Evolutionary conservation across 2,888 invertebrate species (phyloP).

Genomic region (Cenopis cana): DNA sequence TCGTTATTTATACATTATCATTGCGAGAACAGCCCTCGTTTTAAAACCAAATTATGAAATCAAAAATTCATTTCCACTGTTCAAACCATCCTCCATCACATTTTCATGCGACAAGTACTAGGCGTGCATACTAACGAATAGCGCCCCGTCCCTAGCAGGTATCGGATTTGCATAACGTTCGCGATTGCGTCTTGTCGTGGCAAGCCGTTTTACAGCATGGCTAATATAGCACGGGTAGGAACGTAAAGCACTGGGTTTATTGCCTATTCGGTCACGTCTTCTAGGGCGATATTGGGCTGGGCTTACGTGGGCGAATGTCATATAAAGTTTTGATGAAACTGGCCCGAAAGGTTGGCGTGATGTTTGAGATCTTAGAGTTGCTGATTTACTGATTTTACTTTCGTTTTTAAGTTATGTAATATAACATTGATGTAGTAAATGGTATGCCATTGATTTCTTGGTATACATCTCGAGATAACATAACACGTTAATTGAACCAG

Average conservation of each 20-base stretch:
- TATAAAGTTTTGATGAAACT: conserved; percentile 34
- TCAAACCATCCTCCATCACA: conserved; percentile 16
- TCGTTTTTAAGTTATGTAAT: too few species aligned
- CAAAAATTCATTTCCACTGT: conserved; percentile 25
- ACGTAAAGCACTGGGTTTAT: conserved; percentile 39
- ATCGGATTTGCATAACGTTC: conserved; percentile 37
- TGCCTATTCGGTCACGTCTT: conserved; percentile 27
- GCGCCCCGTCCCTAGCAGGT: conserved; percentile 21
- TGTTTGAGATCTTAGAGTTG: background rate
- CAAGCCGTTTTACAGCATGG: conserved; percentile 35
- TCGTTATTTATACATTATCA: conserved; percentile 8
- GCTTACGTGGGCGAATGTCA: conserved; percentile 15
- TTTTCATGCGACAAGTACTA: conserved; percentile 28
- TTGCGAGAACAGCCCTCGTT: background rate
- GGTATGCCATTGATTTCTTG: too few species aligned
- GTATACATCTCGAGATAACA: too few species aligned
- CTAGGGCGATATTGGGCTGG: conserved; percentile 34
- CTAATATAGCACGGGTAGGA: conserved; percentile 33
- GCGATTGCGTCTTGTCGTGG: conserved; percentile 32
- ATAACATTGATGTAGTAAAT: too few species aligned
- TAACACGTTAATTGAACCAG: too few species aligned
- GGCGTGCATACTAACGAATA: conserved; percentile 34
- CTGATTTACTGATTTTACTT: too few species aligned
- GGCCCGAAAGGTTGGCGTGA: background rate
- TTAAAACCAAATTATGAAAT: conserved; percentile 29